Percentiles rank a stretch among this genome's conserved stretches.
phyloP scores from a whole-genome alignment of 1,140 invertebrate species.

The Penaeus chinensis region DNA sequence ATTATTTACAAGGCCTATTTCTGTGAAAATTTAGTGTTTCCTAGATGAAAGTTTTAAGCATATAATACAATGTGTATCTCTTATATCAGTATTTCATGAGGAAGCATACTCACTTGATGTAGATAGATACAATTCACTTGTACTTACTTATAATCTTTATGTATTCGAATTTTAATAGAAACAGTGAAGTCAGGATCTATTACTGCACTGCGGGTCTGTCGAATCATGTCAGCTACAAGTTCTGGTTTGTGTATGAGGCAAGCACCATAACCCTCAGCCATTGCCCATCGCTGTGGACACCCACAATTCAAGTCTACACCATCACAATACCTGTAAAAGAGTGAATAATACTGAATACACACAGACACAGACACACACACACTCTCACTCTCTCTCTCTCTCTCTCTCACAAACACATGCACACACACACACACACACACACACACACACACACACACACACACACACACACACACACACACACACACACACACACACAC shows the following conservation, averaged over 20 bases:
- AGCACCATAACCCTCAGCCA: conserved; percentile 90
- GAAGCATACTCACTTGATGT: background rate
- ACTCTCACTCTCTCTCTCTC: background rate
- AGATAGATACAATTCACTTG: background rate
- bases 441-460: too few species aligned
- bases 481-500: background rate
- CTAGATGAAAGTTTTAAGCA: background rate
- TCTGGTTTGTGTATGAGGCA: conserved; percentile 86
- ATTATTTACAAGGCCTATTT: too few species aligned
- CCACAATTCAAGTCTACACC: conserved; percentile 75
- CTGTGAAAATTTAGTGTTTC: too few species aligned
- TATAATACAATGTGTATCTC: background rate
- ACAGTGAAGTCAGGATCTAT: conserved; percentile 81
- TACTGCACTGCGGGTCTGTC: conserved; percentile 79
- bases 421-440: too few species aligned
- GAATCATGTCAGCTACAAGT: conserved; percentile 83
- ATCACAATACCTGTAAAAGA: conserved; percentile 33
- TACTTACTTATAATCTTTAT: conserved; percentile 70
- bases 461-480: too few species aligned
- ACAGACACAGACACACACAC: conserved; percentile 1
- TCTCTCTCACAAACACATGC: background rate
- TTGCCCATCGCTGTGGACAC: conserved; percentile 95
- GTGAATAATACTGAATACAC: conserved; percentile 19
- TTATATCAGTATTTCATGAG: too few species aligned
- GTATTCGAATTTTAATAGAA: conserved; percentile 91